Evolutionary conservation across 2,888 invertebrate genomes (phyloP).

Genomic region (Luffia ferchaultella): DNA sequence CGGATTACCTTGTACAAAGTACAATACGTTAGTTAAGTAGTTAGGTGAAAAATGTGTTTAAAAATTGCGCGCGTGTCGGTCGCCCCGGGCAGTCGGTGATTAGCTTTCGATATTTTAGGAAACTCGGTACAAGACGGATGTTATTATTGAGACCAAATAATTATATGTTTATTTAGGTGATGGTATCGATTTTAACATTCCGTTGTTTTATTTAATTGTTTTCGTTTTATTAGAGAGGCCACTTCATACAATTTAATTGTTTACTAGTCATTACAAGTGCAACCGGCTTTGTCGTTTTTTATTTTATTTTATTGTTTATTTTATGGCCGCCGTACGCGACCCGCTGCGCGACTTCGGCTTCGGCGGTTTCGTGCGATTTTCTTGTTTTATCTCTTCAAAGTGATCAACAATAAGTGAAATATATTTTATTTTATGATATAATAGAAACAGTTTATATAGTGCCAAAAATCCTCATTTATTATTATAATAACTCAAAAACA

Average conservation of each 20-base stretch:
- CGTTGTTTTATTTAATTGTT: conserved; percentile 33
- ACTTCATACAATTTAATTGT: conserved; percentile 51
- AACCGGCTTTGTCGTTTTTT: conserved; percentile 52
- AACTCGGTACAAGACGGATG: conserved; percentile 37
- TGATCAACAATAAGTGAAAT: neutral
- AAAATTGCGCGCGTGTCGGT: conserved; percentile 44
- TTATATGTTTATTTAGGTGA: conserved; percentile 61
- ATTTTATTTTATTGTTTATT: conserved; percentile 39
- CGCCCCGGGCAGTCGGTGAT: conserved; percentile 17
- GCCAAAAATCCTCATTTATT: conserved; percentile 59
- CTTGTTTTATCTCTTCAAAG: neutral
- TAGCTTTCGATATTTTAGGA: neutral
- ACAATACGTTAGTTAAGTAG: conserved; percentile 63
- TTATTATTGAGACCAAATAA: conserved; percentile 65
- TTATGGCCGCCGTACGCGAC: conserved; percentile 18
- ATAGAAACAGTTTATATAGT: conserved; percentile 52
- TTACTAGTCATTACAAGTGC: conserved; percentile 65
- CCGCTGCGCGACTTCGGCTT: conserved; percentile 1
- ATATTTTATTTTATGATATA: conserved; percentile 15
- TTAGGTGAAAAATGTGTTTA: conserved; percentile 58
- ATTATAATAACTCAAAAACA: conserved; percentile 42
- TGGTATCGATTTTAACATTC: conserved; percentile 66
- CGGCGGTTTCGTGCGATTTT: neutral
- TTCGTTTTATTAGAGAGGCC: conserved; percentile 38
- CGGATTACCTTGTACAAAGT: conserved; percentile 62